phyloP scores from a whole-genome alignment of 2,113 vertebrate species.

The Chaetodon trifascialis region DNA sequence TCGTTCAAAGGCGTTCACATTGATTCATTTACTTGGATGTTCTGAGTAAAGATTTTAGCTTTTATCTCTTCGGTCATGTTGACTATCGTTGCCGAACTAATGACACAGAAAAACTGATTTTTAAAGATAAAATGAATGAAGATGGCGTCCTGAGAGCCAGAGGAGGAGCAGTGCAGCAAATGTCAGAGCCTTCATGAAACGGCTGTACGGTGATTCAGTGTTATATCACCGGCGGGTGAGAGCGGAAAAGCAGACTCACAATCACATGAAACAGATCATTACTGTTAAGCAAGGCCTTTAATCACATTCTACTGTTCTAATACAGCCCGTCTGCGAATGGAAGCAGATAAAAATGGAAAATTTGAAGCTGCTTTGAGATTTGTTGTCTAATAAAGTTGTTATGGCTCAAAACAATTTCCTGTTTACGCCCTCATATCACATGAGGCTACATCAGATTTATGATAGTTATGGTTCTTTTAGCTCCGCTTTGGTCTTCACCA shows the following conservation, averaged over 20 bases:
- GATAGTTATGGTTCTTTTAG: not conserved
- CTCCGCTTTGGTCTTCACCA: conserved; percentile 4
- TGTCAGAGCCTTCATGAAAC: conserved; percentile 20
- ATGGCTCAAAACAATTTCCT: not conserved
- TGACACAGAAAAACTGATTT: no score
- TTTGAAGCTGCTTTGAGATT: not conserved
- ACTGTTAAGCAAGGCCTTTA: not conserved
- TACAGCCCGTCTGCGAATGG: not conserved
- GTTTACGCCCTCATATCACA: not conserved
- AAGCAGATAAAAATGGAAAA: not conserved
- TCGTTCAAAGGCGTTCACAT: not conserved
- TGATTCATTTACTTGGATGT: not conserved
- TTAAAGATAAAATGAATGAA: not conserved
- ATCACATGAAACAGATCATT: not conserved
- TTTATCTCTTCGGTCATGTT: not conserved
- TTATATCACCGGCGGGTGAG: not conserved
- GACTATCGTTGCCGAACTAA: no score
- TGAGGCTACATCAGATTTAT: not conserved
- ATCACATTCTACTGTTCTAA: not conserved
- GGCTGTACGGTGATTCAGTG: not conserved
- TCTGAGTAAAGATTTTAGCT: not conserved
- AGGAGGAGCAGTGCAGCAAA: not conserved
- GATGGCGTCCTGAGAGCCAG: not conserved
- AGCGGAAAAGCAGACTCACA: not conserved
- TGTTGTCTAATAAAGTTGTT: not conserved